These are phyloP conservation scores for Alfaro cultratus DNA, from an alignment of 2,797 vertebrate genomes.

Conservation along the genomic window DNA sequence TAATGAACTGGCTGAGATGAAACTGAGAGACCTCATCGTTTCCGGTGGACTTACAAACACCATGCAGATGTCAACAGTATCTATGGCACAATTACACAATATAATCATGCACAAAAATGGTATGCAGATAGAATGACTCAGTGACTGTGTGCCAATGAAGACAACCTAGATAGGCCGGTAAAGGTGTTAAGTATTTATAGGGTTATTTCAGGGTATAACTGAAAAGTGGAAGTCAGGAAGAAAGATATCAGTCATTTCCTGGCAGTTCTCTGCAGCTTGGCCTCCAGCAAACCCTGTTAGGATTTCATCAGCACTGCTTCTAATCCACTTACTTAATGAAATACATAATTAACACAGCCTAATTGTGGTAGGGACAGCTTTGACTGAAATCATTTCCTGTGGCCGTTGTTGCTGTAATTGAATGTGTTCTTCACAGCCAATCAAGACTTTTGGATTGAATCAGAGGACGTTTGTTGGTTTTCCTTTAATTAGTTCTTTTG, in stretches of 20 bases:
- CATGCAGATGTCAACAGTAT: constrained; percentile 72
- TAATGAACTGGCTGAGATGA: constrained; percentile 73
- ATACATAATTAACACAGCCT: constrained; percentile 99
- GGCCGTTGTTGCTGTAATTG: constrained; percentile 95
- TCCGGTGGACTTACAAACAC: constrained; percentile 65
- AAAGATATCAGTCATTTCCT: constrained; percentile 73
- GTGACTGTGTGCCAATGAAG: constrained; percentile 56
- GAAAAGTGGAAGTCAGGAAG: constrained; percentile 55
- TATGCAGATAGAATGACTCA: constrained; percentile 62
- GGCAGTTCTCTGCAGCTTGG: constrained; percentile 80
- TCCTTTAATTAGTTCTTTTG: constrained; percentile 36
- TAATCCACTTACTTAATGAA: constrained; percentile 99
- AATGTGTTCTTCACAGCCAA: constrained; percentile 93
- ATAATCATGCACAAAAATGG: constrained; percentile 51
- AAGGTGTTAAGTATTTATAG: constrained; percentile 74
- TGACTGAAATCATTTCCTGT: constrained; percentile 99
- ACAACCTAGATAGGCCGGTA: constrained; percentile 63
- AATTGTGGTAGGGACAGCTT: constrained; percentile 97
- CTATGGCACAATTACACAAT: constrained; percentile 73
- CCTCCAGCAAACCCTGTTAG: constrained; percentile 87
- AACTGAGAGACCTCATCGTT: constrained; percentile 65
- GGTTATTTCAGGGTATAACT: constrained; percentile 71
- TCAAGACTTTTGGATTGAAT: constrained; percentile 89
- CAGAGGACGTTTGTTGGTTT: constrained; percentile 59
- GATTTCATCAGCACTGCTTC: constrained; percentile 94